Evolutionary conservation across 2,113 vertebrate species (phyloP).

Genomic region (Pelecanus crispus): DNA sequence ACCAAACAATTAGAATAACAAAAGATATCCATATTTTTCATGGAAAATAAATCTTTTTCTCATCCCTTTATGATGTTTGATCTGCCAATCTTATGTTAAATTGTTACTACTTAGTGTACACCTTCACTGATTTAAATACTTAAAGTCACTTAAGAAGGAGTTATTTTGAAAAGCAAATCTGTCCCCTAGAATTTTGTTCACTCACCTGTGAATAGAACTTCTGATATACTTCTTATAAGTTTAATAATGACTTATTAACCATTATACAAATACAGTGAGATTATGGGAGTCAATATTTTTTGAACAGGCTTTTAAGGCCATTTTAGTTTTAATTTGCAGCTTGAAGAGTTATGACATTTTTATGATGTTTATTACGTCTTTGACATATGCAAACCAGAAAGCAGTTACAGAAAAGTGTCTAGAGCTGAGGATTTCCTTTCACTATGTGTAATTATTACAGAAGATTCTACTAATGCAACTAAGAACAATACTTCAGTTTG

Average conservation of each 20-base stretch:
- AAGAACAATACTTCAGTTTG: neutral
- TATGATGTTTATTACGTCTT: neutral
- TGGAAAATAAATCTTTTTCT: neutral
- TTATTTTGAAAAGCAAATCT: neutral
- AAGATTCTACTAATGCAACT: neutral
- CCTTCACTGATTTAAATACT: neutral
- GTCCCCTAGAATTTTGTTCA: neutral
- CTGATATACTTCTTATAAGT: neutral
- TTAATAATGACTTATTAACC: neutral
- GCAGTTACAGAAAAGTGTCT: neutral
- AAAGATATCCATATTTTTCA: neutral
- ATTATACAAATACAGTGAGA: neutral
- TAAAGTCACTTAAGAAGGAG: neutral
- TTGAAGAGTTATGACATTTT: neutral
- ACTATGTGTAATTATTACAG: neutral
- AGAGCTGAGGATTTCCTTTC: neutral
- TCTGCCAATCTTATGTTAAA: neutral
- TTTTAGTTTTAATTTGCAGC: neutral
- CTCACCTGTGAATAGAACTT: neutral
- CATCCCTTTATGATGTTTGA: neutral
- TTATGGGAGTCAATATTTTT: neutral
- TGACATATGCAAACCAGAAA: neutral
- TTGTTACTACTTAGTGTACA: neutral
- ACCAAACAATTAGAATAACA: neutral
- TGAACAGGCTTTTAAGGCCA: neutral